A percentile compares a stretch with the other conserved stretches of the same genome.
Conservation (phyloP, 2,797 vertebrate species). For the Propithecus deckenii region DNA sequence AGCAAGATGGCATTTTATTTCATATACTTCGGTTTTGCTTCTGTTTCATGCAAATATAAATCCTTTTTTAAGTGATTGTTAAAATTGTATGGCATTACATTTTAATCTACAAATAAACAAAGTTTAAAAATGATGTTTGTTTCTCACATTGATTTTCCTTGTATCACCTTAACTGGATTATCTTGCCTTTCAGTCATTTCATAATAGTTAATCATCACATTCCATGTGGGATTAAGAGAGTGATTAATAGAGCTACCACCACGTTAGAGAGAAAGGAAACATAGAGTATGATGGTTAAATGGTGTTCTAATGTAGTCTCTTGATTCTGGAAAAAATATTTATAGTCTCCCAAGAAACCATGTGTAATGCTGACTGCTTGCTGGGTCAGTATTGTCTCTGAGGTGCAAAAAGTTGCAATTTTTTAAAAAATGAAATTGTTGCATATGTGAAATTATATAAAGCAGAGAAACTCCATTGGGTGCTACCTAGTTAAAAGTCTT, state of each 20-base stretch:
- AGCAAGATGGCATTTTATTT: constrained; percentile 85
- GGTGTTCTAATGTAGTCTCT: neutral
- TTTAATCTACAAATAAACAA: constrained; percentile 86
- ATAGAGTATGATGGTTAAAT: neutral
- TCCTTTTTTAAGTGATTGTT: constrained; percentile 81
- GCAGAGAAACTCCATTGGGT: neutral
- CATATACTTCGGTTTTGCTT: constrained; percentile 83
- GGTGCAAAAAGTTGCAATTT: neutral
- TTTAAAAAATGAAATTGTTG: neutral
- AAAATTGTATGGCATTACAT: constrained; percentile 84
- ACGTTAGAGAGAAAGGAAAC: neutral
- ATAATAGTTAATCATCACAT: neutral
- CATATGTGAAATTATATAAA: neutral
- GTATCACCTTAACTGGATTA: neutral
- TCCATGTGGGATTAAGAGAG: neutral
- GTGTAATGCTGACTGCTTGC: neutral
- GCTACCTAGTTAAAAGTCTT: neutral
- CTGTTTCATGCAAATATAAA: constrained; percentile 82
- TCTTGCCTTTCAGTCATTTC: neutral
- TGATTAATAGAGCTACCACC: neutral
- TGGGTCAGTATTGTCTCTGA: neutral
- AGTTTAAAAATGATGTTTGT: constrained; percentile 68
- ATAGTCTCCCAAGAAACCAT: neutral
- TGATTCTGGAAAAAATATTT: neutral
- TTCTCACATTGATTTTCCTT: constrained; percentile 20